Conservation (phyloP, 2,113 vertebrate genomes). For the Platanista minor region DNA sequence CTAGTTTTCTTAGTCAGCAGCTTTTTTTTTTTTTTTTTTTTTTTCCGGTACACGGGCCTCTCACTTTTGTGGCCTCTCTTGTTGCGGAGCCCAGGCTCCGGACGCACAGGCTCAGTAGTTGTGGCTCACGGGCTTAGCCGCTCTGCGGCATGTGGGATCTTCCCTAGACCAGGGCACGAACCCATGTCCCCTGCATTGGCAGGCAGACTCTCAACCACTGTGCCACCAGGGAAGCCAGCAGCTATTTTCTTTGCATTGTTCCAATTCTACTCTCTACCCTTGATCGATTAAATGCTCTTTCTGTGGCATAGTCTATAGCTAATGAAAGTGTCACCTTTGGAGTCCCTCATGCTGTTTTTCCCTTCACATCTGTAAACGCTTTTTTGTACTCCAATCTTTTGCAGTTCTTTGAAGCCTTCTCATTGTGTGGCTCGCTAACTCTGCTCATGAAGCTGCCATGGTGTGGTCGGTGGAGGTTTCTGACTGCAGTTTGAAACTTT, state of each 20-base stretch:
- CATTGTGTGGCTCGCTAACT: neutral
- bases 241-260: constrained; percentile 19
- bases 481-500: neutral
- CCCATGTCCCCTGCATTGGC: too few relatives aligned
- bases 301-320: neutral
- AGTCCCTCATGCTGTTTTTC: neutral
- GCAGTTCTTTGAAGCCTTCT: constrained; percentile 43
- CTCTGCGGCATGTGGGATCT: too few relatives aligned
- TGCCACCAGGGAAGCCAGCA: neutral
- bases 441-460: neutral
- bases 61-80: too few relatives aligned
- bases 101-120: too few relatives aligned
- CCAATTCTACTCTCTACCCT: neutral
- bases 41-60: too few relatives aligned
- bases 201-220: too few relatives aligned
- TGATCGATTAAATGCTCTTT: constrained; percentile 11
- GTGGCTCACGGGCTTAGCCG: too few relatives aligned
- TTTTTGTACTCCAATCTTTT: constrained; percentile 40
- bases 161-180: too few relatives aligned
- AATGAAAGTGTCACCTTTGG: neutral
- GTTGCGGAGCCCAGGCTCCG: too few relatives aligned
- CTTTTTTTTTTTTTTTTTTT: too few relatives aligned
- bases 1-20: neutral
- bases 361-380: constrained; percentile 11
- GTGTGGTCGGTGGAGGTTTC: rapidly evolving